Conservation (phyloP, 2,113 vertebrate genomes). For the Anser cygnoides region DNA sequence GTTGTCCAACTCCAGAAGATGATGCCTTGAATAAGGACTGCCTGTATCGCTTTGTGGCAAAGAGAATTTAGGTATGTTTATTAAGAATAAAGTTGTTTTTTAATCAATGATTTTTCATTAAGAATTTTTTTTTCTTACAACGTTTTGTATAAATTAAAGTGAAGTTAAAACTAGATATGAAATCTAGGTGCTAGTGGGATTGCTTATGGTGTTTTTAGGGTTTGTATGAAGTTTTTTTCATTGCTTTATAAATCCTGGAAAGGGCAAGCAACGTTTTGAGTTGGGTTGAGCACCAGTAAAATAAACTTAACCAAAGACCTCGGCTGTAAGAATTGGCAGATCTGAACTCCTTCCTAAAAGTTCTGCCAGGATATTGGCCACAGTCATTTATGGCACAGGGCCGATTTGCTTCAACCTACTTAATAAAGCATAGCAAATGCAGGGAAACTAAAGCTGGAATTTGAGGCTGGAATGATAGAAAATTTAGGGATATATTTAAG, state of each 20-base stretch:
- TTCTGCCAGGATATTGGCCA: background rate
- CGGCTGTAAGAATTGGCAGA: slow-evolving; percentile 34
- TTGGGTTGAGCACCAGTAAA: background rate
- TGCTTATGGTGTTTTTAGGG: background rate
- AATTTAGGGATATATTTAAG: background rate
- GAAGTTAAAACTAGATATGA: background rate
- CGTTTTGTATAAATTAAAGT: background rate
- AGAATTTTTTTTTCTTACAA: background rate
- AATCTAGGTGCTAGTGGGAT: background rate
- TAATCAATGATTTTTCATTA: background rate
- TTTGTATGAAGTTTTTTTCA: background rate
- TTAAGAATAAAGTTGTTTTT: background rate
- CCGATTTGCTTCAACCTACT: slow-evolving; percentile 1
- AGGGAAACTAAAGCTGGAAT: background rate
- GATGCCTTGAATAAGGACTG: background rate
- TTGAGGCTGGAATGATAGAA: slow-evolving; percentile 17
- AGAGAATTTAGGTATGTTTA: background rate
- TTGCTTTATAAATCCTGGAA: background rate
- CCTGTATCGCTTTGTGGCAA: background rate
- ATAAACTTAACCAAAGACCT: background rate
- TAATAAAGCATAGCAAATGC: slow-evolving; percentile 27
- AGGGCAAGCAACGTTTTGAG: background rate
- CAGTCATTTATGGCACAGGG: background rate
- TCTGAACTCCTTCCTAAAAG: background rate
- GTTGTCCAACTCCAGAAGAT: background rate